Percentiles rank a stretch among this genome's conserved stretches.
phyloP scores from a whole-genome alignment of 2,888 invertebrate genomes.

The Habrosyne pyritoides region DNA sequence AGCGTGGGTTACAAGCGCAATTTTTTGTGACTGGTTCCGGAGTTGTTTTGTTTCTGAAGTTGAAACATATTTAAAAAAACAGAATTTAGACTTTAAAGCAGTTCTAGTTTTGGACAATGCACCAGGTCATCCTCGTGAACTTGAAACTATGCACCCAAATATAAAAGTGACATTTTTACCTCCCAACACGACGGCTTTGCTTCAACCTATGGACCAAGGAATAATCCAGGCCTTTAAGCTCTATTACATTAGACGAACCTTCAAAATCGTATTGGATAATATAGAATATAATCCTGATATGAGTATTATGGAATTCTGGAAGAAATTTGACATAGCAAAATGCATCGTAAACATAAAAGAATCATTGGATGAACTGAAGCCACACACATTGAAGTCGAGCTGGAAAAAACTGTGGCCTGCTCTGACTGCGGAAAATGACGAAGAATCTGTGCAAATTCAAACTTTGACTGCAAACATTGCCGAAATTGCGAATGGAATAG shows the following conservation, averaged over 20 bases:
- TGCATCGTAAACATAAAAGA: conserved; percentile 35
- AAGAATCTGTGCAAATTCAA: conserved; percentile 30
- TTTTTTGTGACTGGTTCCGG: too few relatives aligned
- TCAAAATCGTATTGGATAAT: conserved; percentile 28
- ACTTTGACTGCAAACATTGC: conserved; percentile 30
- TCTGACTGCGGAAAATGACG: conserved; percentile 27
- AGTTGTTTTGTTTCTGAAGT: too few relatives aligned
- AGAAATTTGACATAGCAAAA: conserved; percentile 35
- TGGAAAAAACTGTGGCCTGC: conserved; percentile 29
- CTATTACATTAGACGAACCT: conserved; percentile 30
- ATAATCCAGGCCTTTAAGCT: conserved; percentile 33
- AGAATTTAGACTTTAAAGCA: too few relatives aligned
- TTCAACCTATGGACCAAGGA: conserved; percentile 36
- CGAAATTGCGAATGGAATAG: conserved; percentile 36
- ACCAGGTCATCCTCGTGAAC: too few relatives aligned
- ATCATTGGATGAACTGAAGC: conserved; percentile 33
- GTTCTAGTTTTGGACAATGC: too few relatives aligned
- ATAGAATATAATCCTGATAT: conserved; percentile 34
- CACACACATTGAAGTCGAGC: conserved; percentile 21
- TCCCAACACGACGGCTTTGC: conserved; percentile 29
- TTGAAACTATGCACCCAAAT: too few relatives aligned
- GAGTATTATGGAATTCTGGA: conserved; percentile 33
- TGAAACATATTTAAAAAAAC: too few relatives aligned
- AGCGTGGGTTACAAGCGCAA: too few relatives aligned
- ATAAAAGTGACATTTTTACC: too few relatives aligned